Evolutionary conservation across 2,113 vertebrate species (phyloP).

Genomic region (Edolisoma coerulescens): DNA sequence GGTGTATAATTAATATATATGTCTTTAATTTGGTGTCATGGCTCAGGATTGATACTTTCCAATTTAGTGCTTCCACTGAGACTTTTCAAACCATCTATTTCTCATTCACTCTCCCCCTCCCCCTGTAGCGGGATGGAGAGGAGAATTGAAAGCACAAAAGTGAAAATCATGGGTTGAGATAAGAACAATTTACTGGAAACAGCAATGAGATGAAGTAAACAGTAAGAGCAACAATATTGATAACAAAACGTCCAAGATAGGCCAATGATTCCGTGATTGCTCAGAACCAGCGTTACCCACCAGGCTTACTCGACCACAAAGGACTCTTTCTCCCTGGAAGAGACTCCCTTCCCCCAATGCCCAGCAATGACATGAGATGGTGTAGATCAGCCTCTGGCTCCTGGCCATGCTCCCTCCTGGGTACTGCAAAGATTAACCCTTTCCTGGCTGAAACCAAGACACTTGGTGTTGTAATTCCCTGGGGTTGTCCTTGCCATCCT

Average conservation of each 20-base stretch:
- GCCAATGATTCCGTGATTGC: not conserved
- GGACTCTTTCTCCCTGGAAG: too few relatives aligned
- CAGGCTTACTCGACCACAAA: not conserved
- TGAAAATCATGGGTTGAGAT: not conserved
- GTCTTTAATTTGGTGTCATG: not conserved
- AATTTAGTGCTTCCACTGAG: not conserved
- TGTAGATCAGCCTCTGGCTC: not conserved
- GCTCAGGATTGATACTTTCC: not conserved
- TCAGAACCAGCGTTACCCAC: not conserved
- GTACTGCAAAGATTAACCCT: not conserved
- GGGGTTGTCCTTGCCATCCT: too few relatives aligned
- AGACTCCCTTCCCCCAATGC: not conserved
- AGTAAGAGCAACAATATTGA: not conserved
- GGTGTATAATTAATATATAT: not conserved
- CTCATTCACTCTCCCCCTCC: not conserved
- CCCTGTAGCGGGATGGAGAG: accelerated
- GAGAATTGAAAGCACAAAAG: not conserved
- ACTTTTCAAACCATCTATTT: not conserved
- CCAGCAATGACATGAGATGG: not conserved
- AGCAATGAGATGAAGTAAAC: not conserved
- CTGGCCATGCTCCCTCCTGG: not conserved
- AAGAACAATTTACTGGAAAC: not conserved
- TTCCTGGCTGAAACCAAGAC: not conserved
- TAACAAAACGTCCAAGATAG: not conserved
- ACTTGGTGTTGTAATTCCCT: too few relatives aligned